Conservation (phyloP, 2,888 invertebrate species). For the Brachyopa scutellaris region DNA sequence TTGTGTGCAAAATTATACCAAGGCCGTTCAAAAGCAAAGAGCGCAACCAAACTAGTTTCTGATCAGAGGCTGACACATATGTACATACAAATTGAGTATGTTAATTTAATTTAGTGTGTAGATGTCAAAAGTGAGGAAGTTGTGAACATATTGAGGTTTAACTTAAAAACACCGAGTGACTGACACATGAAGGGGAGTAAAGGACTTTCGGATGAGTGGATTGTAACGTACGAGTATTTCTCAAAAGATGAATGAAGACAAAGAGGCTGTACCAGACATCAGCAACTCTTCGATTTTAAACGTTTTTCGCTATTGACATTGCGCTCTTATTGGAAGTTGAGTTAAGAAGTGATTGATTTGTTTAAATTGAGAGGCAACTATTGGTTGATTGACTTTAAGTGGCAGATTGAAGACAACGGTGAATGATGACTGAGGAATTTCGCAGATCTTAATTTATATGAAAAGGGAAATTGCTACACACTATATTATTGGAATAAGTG, state of each 20-base stretch:
- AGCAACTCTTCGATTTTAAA: not conserved
- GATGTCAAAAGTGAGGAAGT: not conserved
- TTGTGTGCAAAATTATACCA: conserved; percentile 27
- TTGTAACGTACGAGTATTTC: too few relatives aligned
- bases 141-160: too few relatives aligned
- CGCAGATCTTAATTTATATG: not conserved
- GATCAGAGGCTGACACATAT: too few relatives aligned
- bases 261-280: too few relatives aligned
- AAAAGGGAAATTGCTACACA: too few relatives aligned
- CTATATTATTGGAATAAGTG: too few relatives aligned
- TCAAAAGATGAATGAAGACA: not conserved
- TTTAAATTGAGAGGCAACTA: not conserved
- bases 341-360: not conserved
- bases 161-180: not conserved
- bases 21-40: conserved; percentile 12
- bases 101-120: not conserved
- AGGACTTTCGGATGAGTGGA: not conserved
- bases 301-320: conserved; percentile 37
- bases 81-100: not conserved
- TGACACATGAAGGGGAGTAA: conserved; percentile 30
- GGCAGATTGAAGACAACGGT: not conserved
- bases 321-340: not conserved
- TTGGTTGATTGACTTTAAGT: conserved; percentile 26
- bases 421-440: not conserved
- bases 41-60: conserved; percentile 8